Base-by-base conservation (phyloP, 2,113 vertebrate species). In the Salvelinus fontinalis region DNA sequence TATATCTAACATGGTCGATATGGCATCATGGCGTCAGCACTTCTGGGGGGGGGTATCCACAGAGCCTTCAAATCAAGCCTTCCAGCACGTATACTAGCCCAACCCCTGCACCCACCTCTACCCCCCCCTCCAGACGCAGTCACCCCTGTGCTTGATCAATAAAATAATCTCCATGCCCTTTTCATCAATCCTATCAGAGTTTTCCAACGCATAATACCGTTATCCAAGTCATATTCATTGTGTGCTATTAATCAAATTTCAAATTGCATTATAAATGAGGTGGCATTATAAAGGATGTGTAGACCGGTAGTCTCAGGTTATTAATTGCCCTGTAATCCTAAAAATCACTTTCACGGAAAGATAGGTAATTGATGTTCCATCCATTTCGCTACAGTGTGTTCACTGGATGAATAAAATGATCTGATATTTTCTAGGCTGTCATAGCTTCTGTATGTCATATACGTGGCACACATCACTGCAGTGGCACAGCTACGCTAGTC, bases 401-500 rank as follows among this genome's bases (percentile, higher is more conserved):
- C 13, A 18, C 16, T 54, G 51, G 51, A 5, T 54, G 51, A 18
- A 16, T 5, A 54, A 54, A 54, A 54, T 44, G 9, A 44, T 44
- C 39, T 11, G 39, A 44, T 44, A 44, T 44, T 44, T 44, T 44
- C 39, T 44, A 44, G 9, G 39, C 9, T 44, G 51, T 16, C 51
- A 18, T 54, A 54, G 51, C 51, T 18, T 18, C 51, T 54, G 13
- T 54, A 54, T 54, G 14, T 54, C 16, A 54, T 54, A 54, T 54
- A 87, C 83, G 69, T 85, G 87, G 86, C 87, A 81, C 81, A 86
- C 85, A 84, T 80, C 79, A 74, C 84, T 86, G 86, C 81, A 84
- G 85, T 81, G 87, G 85, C 81, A 90, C 78, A 78, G 82, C 77
- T 76, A 86, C 84, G 90, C 93, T 91, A 90, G 83, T 92, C 90